These are phyloP conservation scores for Phylloscopus trochiloides DNA, from an alignment of 2,113 vertebrate species.

Conservation along the genomic window DNA sequence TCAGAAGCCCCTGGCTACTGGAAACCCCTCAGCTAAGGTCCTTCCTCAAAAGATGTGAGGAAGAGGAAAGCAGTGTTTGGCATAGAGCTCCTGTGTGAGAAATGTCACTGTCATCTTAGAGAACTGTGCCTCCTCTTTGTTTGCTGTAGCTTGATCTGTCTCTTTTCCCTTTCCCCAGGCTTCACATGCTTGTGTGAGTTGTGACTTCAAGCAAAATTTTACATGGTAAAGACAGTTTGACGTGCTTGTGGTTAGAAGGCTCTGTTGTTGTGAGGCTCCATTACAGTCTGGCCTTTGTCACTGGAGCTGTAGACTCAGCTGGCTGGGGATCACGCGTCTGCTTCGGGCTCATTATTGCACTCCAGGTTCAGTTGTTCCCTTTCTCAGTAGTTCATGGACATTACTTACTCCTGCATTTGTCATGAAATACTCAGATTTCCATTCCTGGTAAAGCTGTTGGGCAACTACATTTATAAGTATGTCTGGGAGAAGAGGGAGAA, in stretches of 20 bases:
- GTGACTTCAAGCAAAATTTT: conserved; percentile 42
- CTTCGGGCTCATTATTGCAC: not conserved
- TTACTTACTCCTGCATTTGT: not conserved
- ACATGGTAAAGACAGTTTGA: not conserved
- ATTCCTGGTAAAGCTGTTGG: not conserved
- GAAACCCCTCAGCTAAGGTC: not conserved
- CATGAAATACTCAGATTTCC: not conserved
- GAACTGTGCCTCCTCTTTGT: not conserved
- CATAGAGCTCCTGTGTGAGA: not conserved
- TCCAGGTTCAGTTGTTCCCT: not conserved
- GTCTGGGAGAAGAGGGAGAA: not conserved
- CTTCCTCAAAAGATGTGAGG: not conserved
- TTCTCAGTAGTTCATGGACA: not conserved
- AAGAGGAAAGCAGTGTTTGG: not conserved
- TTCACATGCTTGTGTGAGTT: conserved; percentile 6
- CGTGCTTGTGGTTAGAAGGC: not conserved
- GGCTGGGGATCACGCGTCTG: accelerated
- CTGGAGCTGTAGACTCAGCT: not conserved
- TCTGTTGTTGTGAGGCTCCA: not conserved
- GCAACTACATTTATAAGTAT: not conserved
- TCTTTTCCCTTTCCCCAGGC: not conserved
- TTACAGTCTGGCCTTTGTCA: not conserved
- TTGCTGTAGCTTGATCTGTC: not conserved
- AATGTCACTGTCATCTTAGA: not conserved
- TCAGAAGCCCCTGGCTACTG: not conserved